Conservation (phyloP, 2,797 vertebrate genomes). For the Prunella strophiata region DNA sequence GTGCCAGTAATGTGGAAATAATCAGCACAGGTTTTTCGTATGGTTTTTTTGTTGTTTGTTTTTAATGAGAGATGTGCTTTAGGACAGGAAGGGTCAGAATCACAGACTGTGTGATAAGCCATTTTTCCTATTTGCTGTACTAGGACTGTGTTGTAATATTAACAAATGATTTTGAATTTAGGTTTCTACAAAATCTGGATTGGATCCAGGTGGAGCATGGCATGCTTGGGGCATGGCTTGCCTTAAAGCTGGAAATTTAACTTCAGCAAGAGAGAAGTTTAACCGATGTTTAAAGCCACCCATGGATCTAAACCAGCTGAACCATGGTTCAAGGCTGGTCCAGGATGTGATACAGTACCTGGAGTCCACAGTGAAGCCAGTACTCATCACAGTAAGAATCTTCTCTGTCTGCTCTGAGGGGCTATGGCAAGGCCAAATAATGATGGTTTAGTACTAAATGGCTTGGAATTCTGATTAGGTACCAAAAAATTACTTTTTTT, state of each 20-base stretch:
- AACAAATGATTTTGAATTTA: slow-evolving; percentile 56
- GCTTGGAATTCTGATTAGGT: not conserved
- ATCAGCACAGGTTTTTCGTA: accelerated
- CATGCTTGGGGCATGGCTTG: slow-evolving; percentile 96
- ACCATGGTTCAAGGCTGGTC: slow-evolving; percentile 83
- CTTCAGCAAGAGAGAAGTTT: slow-evolving; percentile 91
- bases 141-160: not conserved
- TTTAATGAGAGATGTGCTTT: not conserved
- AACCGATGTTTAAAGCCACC: slow-evolving; percentile 89
- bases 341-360: slow-evolving; percentile 93
- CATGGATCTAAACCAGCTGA: slow-evolving; percentile 91
- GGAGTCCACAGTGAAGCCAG: slow-evolving; percentile 84
- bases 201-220: slow-evolving; percentile 93
- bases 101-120: not conserved
- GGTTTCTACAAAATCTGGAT: slow-evolving; percentile 97
- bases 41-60: not conserved
- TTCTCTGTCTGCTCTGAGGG: not conserved
- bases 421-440: not conserved
- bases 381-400: slow-evolving; percentile 79
- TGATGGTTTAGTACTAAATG: not conserved
- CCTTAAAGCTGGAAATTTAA: slow-evolving; percentile 89
- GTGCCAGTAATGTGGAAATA: not conserved
- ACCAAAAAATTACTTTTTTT: not conserved
- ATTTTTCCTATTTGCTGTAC: not conserved
- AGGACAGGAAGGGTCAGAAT: not conserved